Evolutionary conservation across 2,797 vertebrate species (phyloP).

Genomic region (Schizopygopsis malacanthus): DNA sequence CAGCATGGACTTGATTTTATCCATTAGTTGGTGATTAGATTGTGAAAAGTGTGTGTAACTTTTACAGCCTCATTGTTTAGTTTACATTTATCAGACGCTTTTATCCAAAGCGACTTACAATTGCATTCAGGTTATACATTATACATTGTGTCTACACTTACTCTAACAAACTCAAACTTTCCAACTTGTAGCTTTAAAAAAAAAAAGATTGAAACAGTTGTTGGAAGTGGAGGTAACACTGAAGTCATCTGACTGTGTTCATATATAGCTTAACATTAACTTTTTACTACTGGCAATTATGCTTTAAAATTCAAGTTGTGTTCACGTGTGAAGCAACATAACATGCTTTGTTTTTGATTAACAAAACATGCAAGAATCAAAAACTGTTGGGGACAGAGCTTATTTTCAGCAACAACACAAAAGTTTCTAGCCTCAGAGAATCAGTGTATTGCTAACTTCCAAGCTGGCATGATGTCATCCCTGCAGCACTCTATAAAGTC

Average conservation of each 20-base stretch:
- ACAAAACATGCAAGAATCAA: not conserved
- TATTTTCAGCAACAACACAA: constrained; percentile 1
- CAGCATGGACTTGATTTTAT: not conserved
- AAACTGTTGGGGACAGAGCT: not conserved
- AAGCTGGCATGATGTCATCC: not conserved
- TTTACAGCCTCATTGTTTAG: no score
- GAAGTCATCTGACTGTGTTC: not conserved
- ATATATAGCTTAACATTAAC: not conserved
- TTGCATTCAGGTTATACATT: no score
- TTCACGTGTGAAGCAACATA: not conserved
- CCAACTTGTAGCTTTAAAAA: no score
- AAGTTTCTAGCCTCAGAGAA: not conserved
- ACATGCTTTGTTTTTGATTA: no score
- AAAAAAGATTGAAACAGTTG: not conserved
- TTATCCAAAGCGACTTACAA: no score
- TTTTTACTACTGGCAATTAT: not conserved
- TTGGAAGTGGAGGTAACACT: fast-evolving
- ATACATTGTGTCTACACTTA: no score
- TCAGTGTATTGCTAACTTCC: not conserved
- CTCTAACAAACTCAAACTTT: no score
- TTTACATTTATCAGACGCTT: no score
- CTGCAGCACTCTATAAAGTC: not conserved
- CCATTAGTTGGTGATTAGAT: not conserved
- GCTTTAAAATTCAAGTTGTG: not conserved
- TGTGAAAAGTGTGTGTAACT: not conserved